Conservation (phyloP, 2,113 vertebrate genomes). For the Esox niger region DNA sequence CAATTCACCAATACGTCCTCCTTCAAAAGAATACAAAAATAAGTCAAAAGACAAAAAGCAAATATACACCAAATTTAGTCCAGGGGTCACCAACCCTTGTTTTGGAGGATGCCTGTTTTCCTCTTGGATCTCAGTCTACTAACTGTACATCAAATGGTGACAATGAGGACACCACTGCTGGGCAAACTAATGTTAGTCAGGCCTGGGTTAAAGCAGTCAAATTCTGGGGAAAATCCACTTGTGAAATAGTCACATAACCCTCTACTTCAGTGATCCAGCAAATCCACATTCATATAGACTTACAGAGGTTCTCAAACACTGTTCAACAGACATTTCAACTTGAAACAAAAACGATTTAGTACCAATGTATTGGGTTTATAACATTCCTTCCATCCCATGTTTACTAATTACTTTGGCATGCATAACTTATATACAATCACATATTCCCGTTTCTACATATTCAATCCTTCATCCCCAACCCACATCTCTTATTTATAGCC, state of each 20-base stretch:
- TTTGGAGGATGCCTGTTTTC: not conserved
- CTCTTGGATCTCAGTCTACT: not conserved
- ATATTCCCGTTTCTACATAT: not conserved
- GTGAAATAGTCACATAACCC: not conserved
- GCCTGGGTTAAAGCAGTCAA: not conserved
- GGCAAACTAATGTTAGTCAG: not conserved
- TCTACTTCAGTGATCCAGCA: not conserved
- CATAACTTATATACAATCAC: not conserved
- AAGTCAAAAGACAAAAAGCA: not conserved
- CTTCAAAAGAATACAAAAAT: slow-evolving; percentile 2
- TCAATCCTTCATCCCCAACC: not conserved
- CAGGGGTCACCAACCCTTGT: not conserved
- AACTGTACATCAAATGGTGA: not conserved
- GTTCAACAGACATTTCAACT: not conserved
- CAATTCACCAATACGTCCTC: not conserved
- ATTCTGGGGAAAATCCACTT: not conserved
- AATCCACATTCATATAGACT: not conserved
- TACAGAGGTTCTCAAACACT: not conserved
- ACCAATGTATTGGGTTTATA: not conserved
- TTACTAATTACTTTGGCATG: not conserved
- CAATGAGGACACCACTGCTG: not conserved
- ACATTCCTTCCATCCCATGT: not conserved
- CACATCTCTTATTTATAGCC: too few species aligned
- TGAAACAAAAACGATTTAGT: not conserved
- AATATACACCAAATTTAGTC: not conserved